Evolutionary conservation across 2,888 invertebrate genomes (phyloP), one percentile per base, ranked within the genome.

Genomic region (Galerucella calmariensis): DNA sequence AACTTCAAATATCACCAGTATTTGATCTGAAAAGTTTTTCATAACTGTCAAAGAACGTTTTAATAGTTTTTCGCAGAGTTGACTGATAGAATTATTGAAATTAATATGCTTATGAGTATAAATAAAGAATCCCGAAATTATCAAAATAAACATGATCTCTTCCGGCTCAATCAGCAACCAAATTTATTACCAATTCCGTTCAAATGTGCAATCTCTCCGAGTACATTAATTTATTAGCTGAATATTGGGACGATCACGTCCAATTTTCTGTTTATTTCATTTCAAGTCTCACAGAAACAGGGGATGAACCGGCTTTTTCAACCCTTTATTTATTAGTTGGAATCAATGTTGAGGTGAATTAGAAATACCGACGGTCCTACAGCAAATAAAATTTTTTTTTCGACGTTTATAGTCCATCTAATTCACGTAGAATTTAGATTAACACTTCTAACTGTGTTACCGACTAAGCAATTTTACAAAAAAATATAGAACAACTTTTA

Each of bases 261-360:
- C 80, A 79, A 78, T 81, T 79, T 79, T 77, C 75, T 77, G 80
- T 80, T 81, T 82, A 82, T 83, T 82, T 79, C 81, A 83, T 83
- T 83, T 81, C 56, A 65, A 72, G 81, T 81, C 80, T 79, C 79
- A 76, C 77, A 77, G 35, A 78, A 79, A 81, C 78, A 79, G 80
- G 79, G 76, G 77, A 79, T 65, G 79, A 82, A 83, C 84, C 85
- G 84, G 84, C 83, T 84, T 84, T 84, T 81, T 83, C 81, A 84
- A 41, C 35, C 35, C 84, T 84, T 85, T 85, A 85, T 86, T 86
- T 85, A 86, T 86, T 84, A 83, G 81, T 83, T 81, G 81, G 83
- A 85, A 85, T 85, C 86, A 84, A 85, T 85, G 85, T 85, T 84
- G 84, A 84, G 84, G 84, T 84, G 83, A 86, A 86, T 85, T 85